A percentile compares a stretch with the other conserved stretches of the same genome.
phyloP scores from a whole-genome alignment of 2,888 invertebrate species.

The Epinotia demarniana region DNA sequence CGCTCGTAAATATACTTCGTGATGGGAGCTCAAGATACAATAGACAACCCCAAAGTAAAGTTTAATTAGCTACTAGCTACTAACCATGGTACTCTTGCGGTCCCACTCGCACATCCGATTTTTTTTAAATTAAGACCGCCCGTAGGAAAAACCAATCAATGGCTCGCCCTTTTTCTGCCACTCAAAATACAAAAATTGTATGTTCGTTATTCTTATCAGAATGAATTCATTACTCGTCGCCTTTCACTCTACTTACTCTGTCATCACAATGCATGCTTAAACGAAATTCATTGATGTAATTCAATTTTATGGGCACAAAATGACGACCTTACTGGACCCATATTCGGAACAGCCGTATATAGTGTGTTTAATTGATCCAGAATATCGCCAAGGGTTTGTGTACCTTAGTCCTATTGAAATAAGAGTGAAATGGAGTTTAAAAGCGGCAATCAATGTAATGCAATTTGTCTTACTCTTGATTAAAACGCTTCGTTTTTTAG shows the following conservation, averaged over 20 bases:
- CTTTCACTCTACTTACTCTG: constrained; percentile 18
- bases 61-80: no score
- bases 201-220: neutral
- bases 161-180: neutral
- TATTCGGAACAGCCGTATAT: constrained; percentile 17
- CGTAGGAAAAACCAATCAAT: neutral
- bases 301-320: constrained; percentile 27
- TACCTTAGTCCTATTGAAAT: neutral
- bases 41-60: no score
- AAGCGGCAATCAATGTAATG: constrained; percentile 8
- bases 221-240: constrained; percentile 6
- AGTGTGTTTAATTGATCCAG: constrained; percentile 34
- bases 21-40: no score
- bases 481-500: constrained; percentile 8
- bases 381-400: neutral
- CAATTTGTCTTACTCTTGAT: constrained; percentile 34
- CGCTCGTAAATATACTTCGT: no score
- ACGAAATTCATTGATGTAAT: constrained; percentile 35
- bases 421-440: neutral
- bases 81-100: no score
- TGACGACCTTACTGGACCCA: constrained; percentile 12
- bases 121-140: no score
- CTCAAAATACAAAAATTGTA: neutral
- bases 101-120: no score
- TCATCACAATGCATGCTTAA: constrained; percentile 21